Conservation (phyloP, 2,113 vertebrate species). For the Zeus faber region DNA sequence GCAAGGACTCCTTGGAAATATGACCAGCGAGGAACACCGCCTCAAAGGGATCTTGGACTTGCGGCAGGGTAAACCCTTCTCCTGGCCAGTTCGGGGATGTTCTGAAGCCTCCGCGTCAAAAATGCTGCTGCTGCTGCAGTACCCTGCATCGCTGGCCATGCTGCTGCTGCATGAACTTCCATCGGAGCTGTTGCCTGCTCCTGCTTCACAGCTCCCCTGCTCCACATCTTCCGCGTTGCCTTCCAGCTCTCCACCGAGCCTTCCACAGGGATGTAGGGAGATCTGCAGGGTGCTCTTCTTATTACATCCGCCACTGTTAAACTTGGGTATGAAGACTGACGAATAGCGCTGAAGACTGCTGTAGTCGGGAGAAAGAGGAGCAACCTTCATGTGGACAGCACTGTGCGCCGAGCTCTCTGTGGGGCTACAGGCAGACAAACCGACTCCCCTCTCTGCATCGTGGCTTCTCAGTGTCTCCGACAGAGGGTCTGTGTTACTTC, state of each 20-base stretch:
- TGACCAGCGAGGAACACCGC: conserved; percentile 91
- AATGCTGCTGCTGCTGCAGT: conserved; percentile 77
- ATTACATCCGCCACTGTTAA: conserved; percentile 61
- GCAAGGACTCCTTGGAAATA: conserved; percentile 90
- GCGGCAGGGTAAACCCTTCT: conserved; percentile 57
- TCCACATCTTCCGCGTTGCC: conserved; percentile 59
- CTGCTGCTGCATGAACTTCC: conserved; percentile 80
- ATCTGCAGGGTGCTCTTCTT: conserved; percentile 89
- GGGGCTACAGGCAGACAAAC: conserved; percentile 61
- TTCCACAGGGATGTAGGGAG: conserved; percentile 80
- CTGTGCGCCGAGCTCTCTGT: conserved; percentile 68
- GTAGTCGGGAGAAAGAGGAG: conserved; percentile 75
- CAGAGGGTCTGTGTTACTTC: conserved; percentile 90
- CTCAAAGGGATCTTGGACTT: conserved; percentile 80
- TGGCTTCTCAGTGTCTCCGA: conserved; percentile 80
- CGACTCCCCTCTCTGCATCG: conserved; percentile 69
- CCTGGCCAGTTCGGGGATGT: conserved; percentile 59
- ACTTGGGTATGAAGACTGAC: conserved; percentile 73
- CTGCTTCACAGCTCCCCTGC: conserved; percentile 42
- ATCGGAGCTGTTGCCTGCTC: conserved; percentile 66
- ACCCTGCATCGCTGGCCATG: conserved; percentile 72
- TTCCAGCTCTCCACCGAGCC: conserved; percentile 55
- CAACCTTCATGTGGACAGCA: conserved; percentile 81
- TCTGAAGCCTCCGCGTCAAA: conserved; percentile 80
- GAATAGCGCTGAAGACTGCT: conserved; percentile 67